Conservation (phyloP, 2,888 invertebrate species). For the Tipula lateralis region DNA sequence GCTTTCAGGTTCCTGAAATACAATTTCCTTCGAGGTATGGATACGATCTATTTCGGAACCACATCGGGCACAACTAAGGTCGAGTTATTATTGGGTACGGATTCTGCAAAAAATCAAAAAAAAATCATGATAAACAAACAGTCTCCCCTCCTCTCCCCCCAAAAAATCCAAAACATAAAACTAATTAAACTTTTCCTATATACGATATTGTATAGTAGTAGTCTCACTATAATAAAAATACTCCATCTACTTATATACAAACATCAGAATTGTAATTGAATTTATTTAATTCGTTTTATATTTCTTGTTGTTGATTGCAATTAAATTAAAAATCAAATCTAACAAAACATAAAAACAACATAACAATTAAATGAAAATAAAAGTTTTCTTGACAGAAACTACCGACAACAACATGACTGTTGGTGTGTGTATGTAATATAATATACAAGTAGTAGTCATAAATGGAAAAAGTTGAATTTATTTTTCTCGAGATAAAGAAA, state of each 20-base stretch:
- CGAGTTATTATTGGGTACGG: no score
- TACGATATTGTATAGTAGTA: background rate
- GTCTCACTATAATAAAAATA: background rate
- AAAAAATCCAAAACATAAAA: background rate
- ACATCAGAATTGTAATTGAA: background rate
- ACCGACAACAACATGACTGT: background rate
- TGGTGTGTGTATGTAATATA: background rate
- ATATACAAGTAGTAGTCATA: background rate
- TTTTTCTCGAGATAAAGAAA: background rate
- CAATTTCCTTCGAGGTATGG: no score
- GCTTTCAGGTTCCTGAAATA: no score
- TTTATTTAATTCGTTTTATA: background rate
- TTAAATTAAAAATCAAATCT: slow-evolving; percentile 19
- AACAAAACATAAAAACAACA: background rate
- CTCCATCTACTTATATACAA: background rate
- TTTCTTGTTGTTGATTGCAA: background rate
- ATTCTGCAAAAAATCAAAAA: no score
- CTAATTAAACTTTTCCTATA: background rate
- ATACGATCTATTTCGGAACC: no score
- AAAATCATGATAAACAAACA: no score
- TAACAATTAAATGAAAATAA: slow-evolving; percentile 7
- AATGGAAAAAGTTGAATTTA: background rate
- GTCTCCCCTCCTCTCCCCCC: no score
- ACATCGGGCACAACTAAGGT: no score
- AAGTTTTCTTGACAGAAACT: background rate